Base-by-base conservation (phyloP, 2,888 invertebrate species). In the Drosophila recens region DNA sequence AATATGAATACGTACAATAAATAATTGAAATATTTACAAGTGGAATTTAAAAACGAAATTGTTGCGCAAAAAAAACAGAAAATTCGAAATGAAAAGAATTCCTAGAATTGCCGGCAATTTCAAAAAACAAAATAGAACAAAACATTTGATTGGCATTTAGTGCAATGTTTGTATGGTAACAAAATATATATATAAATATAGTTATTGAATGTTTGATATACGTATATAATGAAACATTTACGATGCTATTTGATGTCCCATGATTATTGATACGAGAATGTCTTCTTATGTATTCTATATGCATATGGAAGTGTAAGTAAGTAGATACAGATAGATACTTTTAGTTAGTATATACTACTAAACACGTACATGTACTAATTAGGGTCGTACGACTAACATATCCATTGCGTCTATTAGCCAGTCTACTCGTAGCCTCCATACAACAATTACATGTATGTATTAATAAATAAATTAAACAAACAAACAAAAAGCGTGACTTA, bases 191-290 rank as follows among this genome's bases (percentile, higher is more conserved):
- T 20, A 56, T 42, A 72, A 61, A 78, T 49, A 68, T 51, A 63
- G 45, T 66, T 72, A 78, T 83, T 83, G 83, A 74, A 74, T 83
- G 89, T 83, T 83, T 83, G 83, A 83, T 90, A 86, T 86, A 86
- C 89, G 89, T 84, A 80, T 84, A 64, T 77, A 72, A 61, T 62
- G 66, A 64, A 67, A 68, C 57, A 58, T 58, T 63, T 63, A 67
- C 62, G 52, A 57, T 42, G 62, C 69, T 75, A 69, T 56, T 79
- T 56, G 75, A 67, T 79, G 80, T 77, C 70, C 61, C 70, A 70
- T 75, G 66, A 63, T 63, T 67, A 73, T 62, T 72, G 54, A 61
- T 48, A 49, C 34, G 43, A 23, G 43, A 23, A 34, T 45, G 57
- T 57, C 46, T 57, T 57, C 57, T 57, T 30, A 8, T 30, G 30